These are phyloP conservation scores for Orthosia gracilis DNA, from an alignment of 2,888 invertebrate species.

Conservation along the genomic window DNA sequence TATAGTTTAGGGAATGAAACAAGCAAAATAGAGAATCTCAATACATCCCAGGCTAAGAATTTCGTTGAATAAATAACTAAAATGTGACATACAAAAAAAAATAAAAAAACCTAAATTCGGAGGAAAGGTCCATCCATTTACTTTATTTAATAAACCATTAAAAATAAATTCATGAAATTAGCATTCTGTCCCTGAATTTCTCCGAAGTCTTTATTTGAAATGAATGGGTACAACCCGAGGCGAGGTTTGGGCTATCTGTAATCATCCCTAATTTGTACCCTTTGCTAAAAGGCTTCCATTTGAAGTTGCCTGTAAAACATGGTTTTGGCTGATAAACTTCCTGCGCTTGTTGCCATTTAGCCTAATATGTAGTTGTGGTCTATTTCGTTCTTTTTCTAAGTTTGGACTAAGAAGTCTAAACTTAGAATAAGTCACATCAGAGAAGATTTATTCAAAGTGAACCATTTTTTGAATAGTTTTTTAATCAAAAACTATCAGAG, in stretches of 20 bases:
- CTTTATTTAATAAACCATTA: constrained; percentile 21
- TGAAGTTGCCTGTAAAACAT: constrained; percentile 13
- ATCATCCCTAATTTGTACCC: constrained; percentile 42
- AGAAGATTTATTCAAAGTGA: too few species aligned
- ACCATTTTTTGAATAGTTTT: too few species aligned
- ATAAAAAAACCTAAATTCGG: background rate
- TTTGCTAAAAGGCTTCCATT: constrained; percentile 20
- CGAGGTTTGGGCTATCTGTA: constrained; percentile 36
- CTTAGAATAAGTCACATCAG: background rate
- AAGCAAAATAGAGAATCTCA: too few species aligned
- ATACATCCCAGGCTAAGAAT: too few species aligned
- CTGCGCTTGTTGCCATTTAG: background rate
- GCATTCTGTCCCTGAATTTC: constrained; percentile 13
- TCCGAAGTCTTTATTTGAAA: constrained; percentile 24
- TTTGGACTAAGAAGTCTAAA: too few species aligned
- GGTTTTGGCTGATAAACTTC: constrained; percentile 10
- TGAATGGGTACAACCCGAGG: constrained; percentile 29
- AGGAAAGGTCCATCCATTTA: constrained; percentile 9
- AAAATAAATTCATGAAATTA: constrained; percentile 16
- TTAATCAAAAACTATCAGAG: too few species aligned
- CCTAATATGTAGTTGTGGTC: background rate
- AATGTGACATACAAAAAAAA: background rate
- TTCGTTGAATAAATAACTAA: background rate
- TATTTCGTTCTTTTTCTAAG: too few species aligned
- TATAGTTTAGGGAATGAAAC: too few species aligned